These are phyloP conservation scores for Hypothenemus hampei DNA, from an alignment of 1,140 invertebrate genomes.

Conservation along the genomic window DNA sequence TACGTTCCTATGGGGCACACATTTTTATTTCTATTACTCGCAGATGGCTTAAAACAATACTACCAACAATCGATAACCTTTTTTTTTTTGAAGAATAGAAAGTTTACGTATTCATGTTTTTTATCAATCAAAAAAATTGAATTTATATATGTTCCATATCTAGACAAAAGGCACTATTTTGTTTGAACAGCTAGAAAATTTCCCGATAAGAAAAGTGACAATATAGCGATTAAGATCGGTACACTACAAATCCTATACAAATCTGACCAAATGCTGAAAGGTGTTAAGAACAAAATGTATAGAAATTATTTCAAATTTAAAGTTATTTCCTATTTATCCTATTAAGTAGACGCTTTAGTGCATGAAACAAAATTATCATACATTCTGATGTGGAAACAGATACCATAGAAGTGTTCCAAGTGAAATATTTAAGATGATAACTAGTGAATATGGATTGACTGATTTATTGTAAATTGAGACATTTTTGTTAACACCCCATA, in stretches of 20 bases:
- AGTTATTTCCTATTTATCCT: slow-evolving; percentile 15
- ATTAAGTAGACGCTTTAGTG: slow-evolving; percentile 18
- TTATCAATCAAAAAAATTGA: no score
- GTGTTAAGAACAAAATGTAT: slow-evolving; percentile 19
- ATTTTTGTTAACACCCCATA: no score
- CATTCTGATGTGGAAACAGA: neutral
- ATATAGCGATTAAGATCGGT: slow-evolving; percentile 20
- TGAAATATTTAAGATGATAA: no score
- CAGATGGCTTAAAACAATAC: slow-evolving; percentile 11
- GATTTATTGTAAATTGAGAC: no score
- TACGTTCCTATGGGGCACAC: slow-evolving; percentile 2
- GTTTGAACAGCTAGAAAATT: slow-evolving; percentile 1
- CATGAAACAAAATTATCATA: slow-evolving; percentile 22
- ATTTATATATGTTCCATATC: no score
- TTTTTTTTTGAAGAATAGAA: no score
- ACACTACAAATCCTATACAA: slow-evolving; percentile 24
- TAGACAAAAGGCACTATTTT: no score
- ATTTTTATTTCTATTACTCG: slow-evolving; percentile 5
- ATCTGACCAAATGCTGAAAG: slow-evolving; percentile 18
- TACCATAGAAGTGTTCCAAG: slow-evolving; percentile 7
- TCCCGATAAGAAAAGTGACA: slow-evolving; percentile 11
- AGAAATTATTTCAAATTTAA: slow-evolving; percentile 18
- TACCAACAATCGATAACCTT: slow-evolving; percentile 1
- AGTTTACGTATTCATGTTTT: no score
- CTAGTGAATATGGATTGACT: no score